These are phyloP conservation scores for Drosophila histrio DNA, from an alignment of 2,888 invertebrate species.

Conservation along the genomic window DNA sequence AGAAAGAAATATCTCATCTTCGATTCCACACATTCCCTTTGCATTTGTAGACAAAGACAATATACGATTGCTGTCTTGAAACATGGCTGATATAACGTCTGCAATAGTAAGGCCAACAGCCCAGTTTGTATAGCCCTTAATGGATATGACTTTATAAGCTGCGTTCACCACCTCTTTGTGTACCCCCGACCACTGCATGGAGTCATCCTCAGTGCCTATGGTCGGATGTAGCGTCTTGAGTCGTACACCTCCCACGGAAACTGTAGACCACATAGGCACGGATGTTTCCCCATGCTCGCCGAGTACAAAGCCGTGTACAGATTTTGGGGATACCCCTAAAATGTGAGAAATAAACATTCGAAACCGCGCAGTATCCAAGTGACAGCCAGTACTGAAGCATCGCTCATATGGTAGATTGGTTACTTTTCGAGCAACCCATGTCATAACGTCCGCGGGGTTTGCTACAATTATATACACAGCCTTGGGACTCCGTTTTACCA, in stretches of 20 bases:
- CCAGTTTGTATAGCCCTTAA: slow-evolving; percentile 95
- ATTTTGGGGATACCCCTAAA: slow-evolving; percentile 90
- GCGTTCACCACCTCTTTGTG: slow-evolving; percentile 91
- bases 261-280: slow-evolving; percentile 95
- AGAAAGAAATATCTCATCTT: slow-evolving; percentile 92
- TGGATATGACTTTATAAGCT: slow-evolving; percentile 90
- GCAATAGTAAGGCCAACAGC: slow-evolving; percentile 91
- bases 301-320: slow-evolving; percentile 94
- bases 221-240: slow-evolving; percentile 89
- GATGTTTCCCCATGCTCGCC: slow-evolving; percentile 95
- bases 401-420: slow-evolving; percentile 92
- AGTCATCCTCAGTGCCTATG: slow-evolving; percentile 88
- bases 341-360: slow-evolving; percentile 91
- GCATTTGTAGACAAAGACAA: slow-evolving; percentile 89
- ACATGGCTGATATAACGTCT: slow-evolving; percentile 87
- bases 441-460: slow-evolving; percentile 94
- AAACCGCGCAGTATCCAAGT: slow-evolving; percentile 94
- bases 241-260: slow-evolving; percentile 93
- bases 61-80: slow-evolving; percentile 88
- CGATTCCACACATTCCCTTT: slow-evolving; percentile 87
- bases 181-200: slow-evolving; percentile 89
- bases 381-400: slow-evolving; percentile 95
- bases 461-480: slow-evolving; percentile 92
- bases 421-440: slow-evolving; percentile 94
- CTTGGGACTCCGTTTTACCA: slow-evolving; percentile 88